Conservation (phyloP, 2,797 vertebrate genomes). For the Garrulus glandarius region DNA sequence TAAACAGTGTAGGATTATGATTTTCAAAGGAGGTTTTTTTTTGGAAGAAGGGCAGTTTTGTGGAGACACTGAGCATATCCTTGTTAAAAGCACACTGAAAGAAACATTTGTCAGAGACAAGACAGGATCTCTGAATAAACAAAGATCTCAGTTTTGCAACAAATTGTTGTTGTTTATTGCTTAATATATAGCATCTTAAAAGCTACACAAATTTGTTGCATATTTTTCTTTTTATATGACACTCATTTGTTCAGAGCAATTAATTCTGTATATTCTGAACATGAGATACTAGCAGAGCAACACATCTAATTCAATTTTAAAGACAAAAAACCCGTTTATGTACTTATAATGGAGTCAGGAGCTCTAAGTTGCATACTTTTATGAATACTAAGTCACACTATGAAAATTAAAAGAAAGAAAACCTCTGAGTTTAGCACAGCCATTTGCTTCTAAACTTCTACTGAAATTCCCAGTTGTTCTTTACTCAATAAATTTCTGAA, state of each 20-base stretch:
- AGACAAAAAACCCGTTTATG: rapidly evolving
- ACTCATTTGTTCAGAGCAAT: background rate
- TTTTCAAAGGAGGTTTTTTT: background rate
- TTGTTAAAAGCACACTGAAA: background rate
- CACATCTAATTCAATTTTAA: background rate
- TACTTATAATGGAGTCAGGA: background rate
- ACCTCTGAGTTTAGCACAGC: background rate
- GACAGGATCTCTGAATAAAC: background rate
- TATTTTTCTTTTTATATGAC: background rate
- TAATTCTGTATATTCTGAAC: background rate
- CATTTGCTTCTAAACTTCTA: background rate
- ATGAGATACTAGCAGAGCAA: background rate
- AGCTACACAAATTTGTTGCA: background rate
- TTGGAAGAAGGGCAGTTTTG: background rate
- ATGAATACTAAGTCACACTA: background rate
- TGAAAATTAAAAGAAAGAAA: background rate
- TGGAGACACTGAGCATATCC: background rate
- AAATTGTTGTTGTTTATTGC: background rate
- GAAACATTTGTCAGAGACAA: background rate
- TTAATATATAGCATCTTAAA: background rate
- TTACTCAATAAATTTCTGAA: background rate
- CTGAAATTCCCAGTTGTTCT: background rate
- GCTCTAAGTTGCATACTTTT: background rate
- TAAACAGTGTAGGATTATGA: background rate
- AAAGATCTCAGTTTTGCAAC: background rate